A percentile compares a stretch with the other conserved stretches of the same genome.
These are phyloP conservation scores for Oreotrochilus melanogaster DNA, from an alignment of 2,113 vertebrate genomes.

Conservation along the genomic window DNA sequence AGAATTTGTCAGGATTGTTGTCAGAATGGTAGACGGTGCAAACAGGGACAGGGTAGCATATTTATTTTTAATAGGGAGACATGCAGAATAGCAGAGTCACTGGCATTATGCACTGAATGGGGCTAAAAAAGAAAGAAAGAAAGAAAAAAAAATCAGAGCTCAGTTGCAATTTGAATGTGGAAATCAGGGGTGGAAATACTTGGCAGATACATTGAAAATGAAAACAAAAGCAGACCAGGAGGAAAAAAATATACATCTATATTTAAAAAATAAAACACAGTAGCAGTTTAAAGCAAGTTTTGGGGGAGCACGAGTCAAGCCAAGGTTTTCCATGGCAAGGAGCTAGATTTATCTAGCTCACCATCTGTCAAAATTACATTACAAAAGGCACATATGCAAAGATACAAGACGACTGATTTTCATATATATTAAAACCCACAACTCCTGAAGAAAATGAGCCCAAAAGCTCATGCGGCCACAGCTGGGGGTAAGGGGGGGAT, in stretches of 20 bases:
- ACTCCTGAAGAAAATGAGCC: constrained; percentile 87
- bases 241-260: constrained; percentile 55
- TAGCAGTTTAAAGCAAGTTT: constrained; percentile 81
- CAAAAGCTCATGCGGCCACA: constrained; percentile 81
- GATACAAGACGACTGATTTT: constrained; percentile 93
- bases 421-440: constrained; percentile 98
- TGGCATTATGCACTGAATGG: constrained; percentile 61
- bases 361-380: constrained; percentile 88
- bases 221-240: constrained; percentile 74
- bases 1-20: constrained; percentile 82
- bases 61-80: constrained; percentile 84
- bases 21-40: constrained; percentile 82
- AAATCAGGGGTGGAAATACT: constrained; percentile 69
- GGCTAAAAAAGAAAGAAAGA: neutral
- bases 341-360: constrained; percentile 81
- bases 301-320: constrained; percentile 75
- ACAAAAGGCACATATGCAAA: constrained; percentile 88
- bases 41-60: constrained; percentile 78
- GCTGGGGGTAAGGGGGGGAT: constrained; percentile 31
- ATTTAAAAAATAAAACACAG: constrained; percentile 78
- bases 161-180: constrained; percentile 59
- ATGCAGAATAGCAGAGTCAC: constrained; percentile 68
- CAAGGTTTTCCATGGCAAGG: constrained; percentile 79
- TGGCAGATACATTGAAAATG: constrained; percentile 69
- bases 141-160: constrained; percentile 25